Conservation (phyloP, 2,113 vertebrate species). For the Equus przewalskii region DNA sequence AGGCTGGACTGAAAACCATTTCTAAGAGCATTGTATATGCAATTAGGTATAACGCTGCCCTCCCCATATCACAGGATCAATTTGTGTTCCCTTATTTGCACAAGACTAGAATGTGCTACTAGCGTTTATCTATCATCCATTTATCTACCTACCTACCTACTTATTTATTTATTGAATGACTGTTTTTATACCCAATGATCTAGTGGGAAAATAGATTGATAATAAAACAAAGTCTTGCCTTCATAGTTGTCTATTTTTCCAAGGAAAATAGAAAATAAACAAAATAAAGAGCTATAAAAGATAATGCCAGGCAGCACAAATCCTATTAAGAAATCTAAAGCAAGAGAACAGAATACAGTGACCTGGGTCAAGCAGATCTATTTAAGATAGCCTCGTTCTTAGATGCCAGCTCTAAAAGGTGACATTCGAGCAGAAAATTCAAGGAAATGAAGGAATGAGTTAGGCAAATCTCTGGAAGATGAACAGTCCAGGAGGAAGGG, state of each 20-base stretch:
- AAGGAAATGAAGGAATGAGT: not conserved
- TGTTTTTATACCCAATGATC: not conserved
- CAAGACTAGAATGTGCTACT: not conserved
- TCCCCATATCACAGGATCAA: not conserved
- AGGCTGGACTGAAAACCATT: not conserved
- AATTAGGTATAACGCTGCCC: not conserved
- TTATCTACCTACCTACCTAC: not conserved
- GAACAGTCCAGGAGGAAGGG: not conserved
- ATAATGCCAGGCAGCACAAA: not conserved
- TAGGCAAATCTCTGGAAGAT: not conserved
- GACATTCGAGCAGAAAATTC: not conserved
- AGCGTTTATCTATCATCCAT: not conserved
- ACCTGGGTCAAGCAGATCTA: not conserved
- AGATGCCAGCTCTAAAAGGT: not conserved
- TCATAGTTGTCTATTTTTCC: not conserved
- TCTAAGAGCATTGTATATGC: not conserved
- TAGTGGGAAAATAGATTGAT: not conserved
- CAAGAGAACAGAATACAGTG: not conserved
- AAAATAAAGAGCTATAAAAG: not conserved
- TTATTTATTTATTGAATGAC: not conserved
- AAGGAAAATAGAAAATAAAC: conserved; percentile 19
- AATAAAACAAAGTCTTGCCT: not conserved
- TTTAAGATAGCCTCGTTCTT: not conserved
- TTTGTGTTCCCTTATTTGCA: not conserved
- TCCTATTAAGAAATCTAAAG: conserved; percentile 10